Conservation (phyloP, 2,888 invertebrate species). For the Drosophila neotestacea region DNA sequence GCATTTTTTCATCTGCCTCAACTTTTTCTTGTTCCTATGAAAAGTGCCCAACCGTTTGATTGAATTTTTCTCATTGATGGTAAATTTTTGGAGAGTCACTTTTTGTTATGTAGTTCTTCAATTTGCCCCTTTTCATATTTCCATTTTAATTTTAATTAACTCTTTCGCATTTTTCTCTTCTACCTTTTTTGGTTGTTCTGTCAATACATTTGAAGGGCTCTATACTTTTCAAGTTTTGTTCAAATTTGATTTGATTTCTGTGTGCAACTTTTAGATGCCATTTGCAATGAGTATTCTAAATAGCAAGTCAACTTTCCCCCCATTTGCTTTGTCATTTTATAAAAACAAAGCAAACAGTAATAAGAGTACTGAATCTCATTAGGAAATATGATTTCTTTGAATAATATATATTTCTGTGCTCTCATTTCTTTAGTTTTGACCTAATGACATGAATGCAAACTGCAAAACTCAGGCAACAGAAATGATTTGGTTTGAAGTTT, state of each 20-base stretch:
- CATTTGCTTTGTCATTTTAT: constrained; percentile 13
- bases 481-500: no score
- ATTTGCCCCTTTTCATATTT: constrained; percentile 44
- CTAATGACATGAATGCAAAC: background rate
- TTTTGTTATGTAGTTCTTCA: constrained; percentile 32
- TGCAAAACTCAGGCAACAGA: no score
- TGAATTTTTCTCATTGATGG: constrained; percentile 50
- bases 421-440: background rate
- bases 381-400: background rate
- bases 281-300: constrained; percentile 12
- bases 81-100: constrained; percentile 55
- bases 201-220: constrained; percentile 9
- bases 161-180: constrained; percentile 17
- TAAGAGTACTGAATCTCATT: background rate
- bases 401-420: background rate
- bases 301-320: background rate
- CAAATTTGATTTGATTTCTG: constrained; percentile 8
- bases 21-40: constrained; percentile 13
- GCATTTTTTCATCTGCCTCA: constrained; percentile 29
- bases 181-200: constrained; percentile 1
- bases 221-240: constrained; percentile 15
- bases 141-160: constrained; percentile 64
- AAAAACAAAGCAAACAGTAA: background rate
- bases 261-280: constrained; percentile 23
- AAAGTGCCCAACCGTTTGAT: constrained; percentile 48